Percentiles rank a stretch among this genome's conserved stretches.
These are phyloP conservation scores for Drosophila littoralis DNA, from an alignment of 1,140 invertebrate genomes.

Conservation along the genomic window DNA sequence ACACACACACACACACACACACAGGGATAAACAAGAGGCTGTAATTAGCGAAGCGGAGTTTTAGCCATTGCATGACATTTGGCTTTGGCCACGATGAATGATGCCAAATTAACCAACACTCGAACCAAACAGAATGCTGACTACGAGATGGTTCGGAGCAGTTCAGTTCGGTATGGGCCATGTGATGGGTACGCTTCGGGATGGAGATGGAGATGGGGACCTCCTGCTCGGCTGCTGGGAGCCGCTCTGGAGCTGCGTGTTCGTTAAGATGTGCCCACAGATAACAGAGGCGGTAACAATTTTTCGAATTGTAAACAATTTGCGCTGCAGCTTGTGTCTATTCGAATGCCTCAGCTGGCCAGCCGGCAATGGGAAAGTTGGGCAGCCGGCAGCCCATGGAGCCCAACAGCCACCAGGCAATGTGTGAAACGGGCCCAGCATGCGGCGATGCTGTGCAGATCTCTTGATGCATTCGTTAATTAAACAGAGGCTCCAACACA, in stretches of 20 bases:
- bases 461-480: constrained; percentile 65
- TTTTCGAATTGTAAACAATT: constrained; percentile 80
- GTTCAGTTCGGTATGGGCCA: background rate
- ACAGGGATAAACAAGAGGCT: constrained; percentile 50
- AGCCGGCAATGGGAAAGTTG: constrained; percentile 56
- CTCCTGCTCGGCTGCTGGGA: constrained; percentile 27
- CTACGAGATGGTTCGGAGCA: background rate
- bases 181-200: background rate
- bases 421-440: constrained; percentile 64
- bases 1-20: background rate
- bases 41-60: constrained; percentile 68
- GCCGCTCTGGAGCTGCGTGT: constrained; percentile 54
- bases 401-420: background rate
- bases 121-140: constrained; percentile 18
- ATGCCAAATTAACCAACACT: constrained; percentile 57
- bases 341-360: constrained; percentile 2
- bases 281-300: constrained; percentile 70
- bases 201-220: constrained; percentile 12
- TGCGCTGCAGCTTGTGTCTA: constrained; percentile 44
- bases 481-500: constrained; percentile 37
- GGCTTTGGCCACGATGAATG: constrained; percentile 70
- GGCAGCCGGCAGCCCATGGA: background rate
- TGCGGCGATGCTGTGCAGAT: constrained; percentile 36
- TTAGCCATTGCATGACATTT: constrained; percentile 71
- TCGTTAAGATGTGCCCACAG: constrained; percentile 66